Evolutionary conservation across 64 coral and sea anemone genomes (phyloP).

Genomic region (Orbicella faveolata): DNA sequence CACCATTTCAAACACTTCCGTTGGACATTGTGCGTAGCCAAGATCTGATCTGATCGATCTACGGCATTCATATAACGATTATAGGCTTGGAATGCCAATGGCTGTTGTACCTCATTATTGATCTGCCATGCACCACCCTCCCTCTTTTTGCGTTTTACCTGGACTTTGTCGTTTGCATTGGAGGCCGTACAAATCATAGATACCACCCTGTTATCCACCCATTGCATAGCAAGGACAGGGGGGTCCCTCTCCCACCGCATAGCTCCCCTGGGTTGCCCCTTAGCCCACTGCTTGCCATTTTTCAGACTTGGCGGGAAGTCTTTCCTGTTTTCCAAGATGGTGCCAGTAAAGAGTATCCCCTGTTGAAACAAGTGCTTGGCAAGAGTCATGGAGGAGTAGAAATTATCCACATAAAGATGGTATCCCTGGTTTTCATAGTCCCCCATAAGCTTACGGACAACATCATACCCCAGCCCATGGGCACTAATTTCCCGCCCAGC

Average conservation of each 20-base stretch:
- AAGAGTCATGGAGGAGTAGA: slow-evolving; percentile 30
- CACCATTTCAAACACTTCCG: too few relatives aligned
- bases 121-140: not conserved
- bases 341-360: slow-evolving; percentile 13
- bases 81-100: too few relatives aligned
- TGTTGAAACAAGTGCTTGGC: slow-evolving; percentile 16
- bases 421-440: slow-evolving; percentile 14
- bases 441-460: slow-evolving; percentile 15
- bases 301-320: slow-evolving; percentile 26
- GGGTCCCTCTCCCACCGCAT: slow-evolving; percentile 47
- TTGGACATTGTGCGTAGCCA: too few relatives aligned
- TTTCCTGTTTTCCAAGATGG: slow-evolving; percentile 11
- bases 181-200: not conserved
- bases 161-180: not conserved
- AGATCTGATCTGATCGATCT: too few relatives aligned
- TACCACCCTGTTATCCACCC: slow-evolving; percentile 20
- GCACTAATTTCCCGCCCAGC: not conserved
- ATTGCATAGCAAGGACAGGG: slow-evolving; percentile 15
- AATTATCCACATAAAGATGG: slow-evolving; percentile 43
- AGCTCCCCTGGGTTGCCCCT: slow-evolving; percentile 14
- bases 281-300: slow-evolving; percentile 39
- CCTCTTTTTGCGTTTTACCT: not conserved
- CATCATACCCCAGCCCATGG: slow-evolving; percentile 51
- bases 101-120: too few relatives aligned
- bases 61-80: too few relatives aligned